Evolutionary conservation across 2,888 invertebrate genomes (phyloP).

Genomic region (Cantharis rufa): DNA sequence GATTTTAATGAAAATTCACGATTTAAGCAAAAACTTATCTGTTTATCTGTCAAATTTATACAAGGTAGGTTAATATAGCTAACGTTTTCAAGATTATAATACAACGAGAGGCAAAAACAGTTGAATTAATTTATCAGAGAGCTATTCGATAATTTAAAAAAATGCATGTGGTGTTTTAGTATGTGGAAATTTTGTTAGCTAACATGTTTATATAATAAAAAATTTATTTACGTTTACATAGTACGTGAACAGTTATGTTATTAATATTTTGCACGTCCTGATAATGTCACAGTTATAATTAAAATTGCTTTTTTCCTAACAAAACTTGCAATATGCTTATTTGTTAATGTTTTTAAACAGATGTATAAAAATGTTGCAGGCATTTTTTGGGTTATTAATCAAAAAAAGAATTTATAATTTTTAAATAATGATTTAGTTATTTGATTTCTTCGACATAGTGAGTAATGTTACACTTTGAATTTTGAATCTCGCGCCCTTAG

Average conservation of each 20-base stretch:
- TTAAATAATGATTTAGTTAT: not conserved
- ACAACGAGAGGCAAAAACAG: not conserved
- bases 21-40: not conserved
- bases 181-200: not conserved
- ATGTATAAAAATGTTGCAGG: not conserved
- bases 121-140: not conserved
- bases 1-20: not conserved
- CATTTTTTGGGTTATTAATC: not conserved
- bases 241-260: not conserved
- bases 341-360: not conserved
- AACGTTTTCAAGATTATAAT: not conserved
- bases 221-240: not conserved
- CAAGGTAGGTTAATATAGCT: not conserved
- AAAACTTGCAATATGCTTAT: not conserved
- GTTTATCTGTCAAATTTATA: not conserved
- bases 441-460: too few species aligned
- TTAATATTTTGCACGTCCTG: not conserved
- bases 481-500: too few species aligned
- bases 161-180: not conserved
- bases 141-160: not conserved
- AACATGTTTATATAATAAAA: not conserved
- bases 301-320: not conserved
- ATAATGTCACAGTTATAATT: not conserved
- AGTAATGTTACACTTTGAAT: not conserved
- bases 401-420: not conserved